A percentile compares a stretch with the other conserved stretches of the same genome.
phyloP scores from a whole-genome alignment of 2,888 invertebrate species.

The Trichopoda pennipes region DNA sequence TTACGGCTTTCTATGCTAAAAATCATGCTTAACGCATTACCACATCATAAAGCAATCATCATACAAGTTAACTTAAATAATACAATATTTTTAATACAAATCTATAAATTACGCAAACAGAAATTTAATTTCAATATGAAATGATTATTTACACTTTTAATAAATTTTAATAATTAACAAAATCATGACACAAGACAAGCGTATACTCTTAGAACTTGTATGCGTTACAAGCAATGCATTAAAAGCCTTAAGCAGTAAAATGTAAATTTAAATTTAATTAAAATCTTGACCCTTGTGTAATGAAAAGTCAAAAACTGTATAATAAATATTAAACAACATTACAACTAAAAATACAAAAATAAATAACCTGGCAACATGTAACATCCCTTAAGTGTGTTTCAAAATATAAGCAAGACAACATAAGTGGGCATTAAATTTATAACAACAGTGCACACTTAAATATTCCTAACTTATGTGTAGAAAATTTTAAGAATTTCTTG shows the following conservation, averaged over 20 bases:
- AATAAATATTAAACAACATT: slow-evolving; percentile 18
- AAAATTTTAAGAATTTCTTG: slow-evolving; percentile 30
- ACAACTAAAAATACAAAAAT: not conserved
- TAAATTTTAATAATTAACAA: slow-evolving; percentile 45
- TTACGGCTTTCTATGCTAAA: too few species aligned
- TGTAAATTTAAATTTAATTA: slow-evolving; percentile 63
- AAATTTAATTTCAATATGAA: not conserved
- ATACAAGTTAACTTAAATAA: too few species aligned
- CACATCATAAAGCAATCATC: too few species aligned
- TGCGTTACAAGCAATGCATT: not conserved
- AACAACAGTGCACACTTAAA: not conserved
- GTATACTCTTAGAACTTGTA: not conserved
- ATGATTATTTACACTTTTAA: not conserved
- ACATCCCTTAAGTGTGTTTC: slow-evolving; percentile 20
- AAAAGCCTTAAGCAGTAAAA: slow-evolving; percentile 40
- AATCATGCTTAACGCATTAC: too few species aligned
- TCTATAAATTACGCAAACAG: not conserved
- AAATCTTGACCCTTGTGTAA: slow-evolving; percentile 60
- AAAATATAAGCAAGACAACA: slow-evolving; percentile 15
- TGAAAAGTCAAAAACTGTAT: slow-evolving; percentile 36
- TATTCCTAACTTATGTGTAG: not conserved
- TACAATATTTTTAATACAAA: too few species aligned
- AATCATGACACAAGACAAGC: slow-evolving; percentile 6
- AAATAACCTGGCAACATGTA: not conserved
- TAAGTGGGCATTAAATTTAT: slow-evolving; percentile 17